Conservation (phyloP, 2,113 vertebrate genomes). For the Sigmodon hispidus region DNA sequence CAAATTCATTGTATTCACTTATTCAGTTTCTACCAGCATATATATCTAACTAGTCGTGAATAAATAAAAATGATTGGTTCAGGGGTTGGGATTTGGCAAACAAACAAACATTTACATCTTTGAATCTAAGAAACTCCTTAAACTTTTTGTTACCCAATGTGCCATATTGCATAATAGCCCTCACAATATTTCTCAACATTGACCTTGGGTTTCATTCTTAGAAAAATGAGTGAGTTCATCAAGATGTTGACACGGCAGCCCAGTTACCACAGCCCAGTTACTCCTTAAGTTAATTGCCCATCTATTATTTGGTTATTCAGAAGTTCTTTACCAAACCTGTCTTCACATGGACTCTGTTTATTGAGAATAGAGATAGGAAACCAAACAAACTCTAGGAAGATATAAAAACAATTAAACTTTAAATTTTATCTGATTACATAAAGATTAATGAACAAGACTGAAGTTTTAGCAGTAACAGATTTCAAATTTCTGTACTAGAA, state of each 20-base stretch:
- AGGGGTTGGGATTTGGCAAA: too few species aligned
- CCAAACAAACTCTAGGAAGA: not conserved
- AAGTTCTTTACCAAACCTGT: not conserved
- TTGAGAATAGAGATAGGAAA: not conserved
- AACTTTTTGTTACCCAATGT: not conserved
- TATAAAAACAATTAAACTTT: conserved; percentile 2
- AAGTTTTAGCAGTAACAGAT: not conserved
- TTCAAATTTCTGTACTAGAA: not conserved
- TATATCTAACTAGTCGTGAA: not conserved
- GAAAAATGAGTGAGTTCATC: not conserved
- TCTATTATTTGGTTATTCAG: not conserved
- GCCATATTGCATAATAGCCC: not conserved
- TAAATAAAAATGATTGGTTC: not conserved
- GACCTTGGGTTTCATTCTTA: not conserved
- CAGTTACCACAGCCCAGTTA: not conserved
- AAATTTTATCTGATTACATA: not conserved
- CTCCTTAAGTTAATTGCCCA: not conserved
- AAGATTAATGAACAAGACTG: not conserved
- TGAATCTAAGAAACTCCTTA: not conserved
- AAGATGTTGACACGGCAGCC: conserved; percentile 32
- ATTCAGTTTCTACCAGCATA: not conserved
- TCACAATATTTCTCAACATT: not conserved
- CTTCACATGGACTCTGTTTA: not conserved
- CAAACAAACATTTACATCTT: not conserved
- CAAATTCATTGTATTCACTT: conserved; percentile 24